Conservation (phyloP, 1,140 invertebrate genomes). For the Atta texana region DNA sequence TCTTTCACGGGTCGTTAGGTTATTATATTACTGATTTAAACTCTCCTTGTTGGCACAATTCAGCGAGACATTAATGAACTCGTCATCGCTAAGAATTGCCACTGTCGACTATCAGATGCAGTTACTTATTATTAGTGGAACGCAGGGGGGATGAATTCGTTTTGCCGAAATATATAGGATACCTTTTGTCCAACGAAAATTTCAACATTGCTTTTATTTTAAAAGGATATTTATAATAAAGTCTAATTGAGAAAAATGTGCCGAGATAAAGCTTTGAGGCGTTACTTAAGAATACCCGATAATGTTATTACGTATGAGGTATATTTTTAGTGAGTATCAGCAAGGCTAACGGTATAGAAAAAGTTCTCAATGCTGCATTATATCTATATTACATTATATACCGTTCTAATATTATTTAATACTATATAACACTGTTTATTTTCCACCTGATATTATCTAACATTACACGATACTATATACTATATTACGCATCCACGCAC, state of each 20-base stretch:
- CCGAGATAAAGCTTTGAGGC: not conserved
- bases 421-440: constrained; percentile 17
- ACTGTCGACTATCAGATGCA: constrained; percentile 25
- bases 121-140: not conserved
- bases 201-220: not conserved
- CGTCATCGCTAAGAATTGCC: constrained; percentile 14
- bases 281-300: not conserved
- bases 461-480: not conserved
- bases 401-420: constrained; percentile 22
- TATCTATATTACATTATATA: constrained; percentile 25
- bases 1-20: constrained; percentile 16
- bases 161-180: not conserved
- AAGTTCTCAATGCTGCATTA: constrained; percentile 30
- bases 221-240: not conserved
- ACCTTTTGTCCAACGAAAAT: not conserved
- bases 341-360: constrained; percentile 14
- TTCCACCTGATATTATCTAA: constrained; percentile 1
- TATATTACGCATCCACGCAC: not conserved
- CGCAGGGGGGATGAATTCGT: not conserved
- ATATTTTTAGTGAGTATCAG: constrained; percentile 34
- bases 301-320: constrained; percentile 16
- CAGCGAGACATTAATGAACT: constrained; percentile 31
- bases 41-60: constrained; percentile 15
- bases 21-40: constrained; percentile 38
- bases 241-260: not conserved